Base-by-base conservation (phyloP, 2,888 invertebrate genomes). In the Panzeria rudis region DNA sequence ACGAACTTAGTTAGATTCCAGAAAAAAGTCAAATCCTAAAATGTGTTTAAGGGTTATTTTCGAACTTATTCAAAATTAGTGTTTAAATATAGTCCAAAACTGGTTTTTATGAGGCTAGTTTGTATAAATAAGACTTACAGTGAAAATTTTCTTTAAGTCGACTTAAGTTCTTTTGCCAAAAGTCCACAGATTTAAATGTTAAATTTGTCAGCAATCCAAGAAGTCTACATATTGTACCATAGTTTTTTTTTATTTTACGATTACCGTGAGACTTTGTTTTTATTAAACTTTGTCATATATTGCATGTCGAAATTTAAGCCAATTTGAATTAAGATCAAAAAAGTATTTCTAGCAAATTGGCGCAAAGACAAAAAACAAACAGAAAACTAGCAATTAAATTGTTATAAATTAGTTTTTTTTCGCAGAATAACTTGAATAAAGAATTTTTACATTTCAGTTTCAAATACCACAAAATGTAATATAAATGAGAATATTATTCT, bases 321-420 rank as follows among this genome's bases (percentile, higher is more conserved):
- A 41, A 66, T 23, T 41, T 41, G 0, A 61, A 50, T 29, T 50
- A 4, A 77, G 59, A 44, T 38, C 7, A 32, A 64, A 69, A 41
- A 41, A 32, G 9, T 35, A 23, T 41, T 64, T 32, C 32, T 15
- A 23, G 25, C 44, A 44, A 54, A 66, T 20, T 9, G 23, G 3
- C 29, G n/a, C 54, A 38, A n/a, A 69, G 35, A 75, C 35, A 75
- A 50, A 5, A 38, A 62, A 50, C 32, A 23, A 69, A 77, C 20
- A 50, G 15, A 50, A 13, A 66, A 66, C 62, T 20, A 47, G 52
- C 78, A 82, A 85, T 82, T 82, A 75, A 85, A 79, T 61, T 79
- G 78, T 52, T 59, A 79, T 82, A 71, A 82, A 85, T 59, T 52
- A 29, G 25, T 54, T 17, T 25, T 72, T 72, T 56, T 69, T 38